These are phyloP conservation scores for Aix galericulata DNA, from an alignment of 2,113 vertebrate species.

Conservation along the genomic window DNA sequence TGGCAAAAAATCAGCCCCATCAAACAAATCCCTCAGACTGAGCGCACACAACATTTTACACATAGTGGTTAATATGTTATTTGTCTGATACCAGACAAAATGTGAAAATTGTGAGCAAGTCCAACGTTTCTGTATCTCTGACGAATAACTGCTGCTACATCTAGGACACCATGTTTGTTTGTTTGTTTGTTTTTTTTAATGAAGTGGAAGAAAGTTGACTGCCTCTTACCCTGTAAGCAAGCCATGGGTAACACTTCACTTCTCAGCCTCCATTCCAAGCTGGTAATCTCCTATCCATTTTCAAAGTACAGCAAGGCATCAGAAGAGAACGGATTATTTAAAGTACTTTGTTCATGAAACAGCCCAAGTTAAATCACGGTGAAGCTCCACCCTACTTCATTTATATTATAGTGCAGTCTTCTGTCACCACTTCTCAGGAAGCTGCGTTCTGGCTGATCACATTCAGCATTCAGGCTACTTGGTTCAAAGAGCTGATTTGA, in stretches of 20 bases:
- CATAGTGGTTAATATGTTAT: not conserved
- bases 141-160: not conserved
- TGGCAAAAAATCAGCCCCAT: not conserved
- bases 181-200: not conserved
- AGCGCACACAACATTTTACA: not conserved
- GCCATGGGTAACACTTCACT: not conserved
- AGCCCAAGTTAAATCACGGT: not conserved
- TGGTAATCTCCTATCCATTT: not conserved
- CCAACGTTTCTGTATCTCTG: not conserved
- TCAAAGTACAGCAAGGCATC: not conserved
- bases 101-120: not conserved
- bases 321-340: not conserved
- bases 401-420: not conserved
- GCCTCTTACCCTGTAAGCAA: not conserved
- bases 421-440: not conserved
- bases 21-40: not conserved
- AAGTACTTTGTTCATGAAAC: not conserved
- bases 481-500: not conserved
- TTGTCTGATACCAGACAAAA: not conserved
- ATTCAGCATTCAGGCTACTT: not conserved
- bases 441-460: not conserved
- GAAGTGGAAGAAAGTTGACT: not conserved
- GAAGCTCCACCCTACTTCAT: not conserved
- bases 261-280: not conserved
- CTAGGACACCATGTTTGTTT: not conserved